phyloP scores from a whole-genome alignment of 2,113 vertebrate genomes.

The Pedionomus torquatus region DNA sequence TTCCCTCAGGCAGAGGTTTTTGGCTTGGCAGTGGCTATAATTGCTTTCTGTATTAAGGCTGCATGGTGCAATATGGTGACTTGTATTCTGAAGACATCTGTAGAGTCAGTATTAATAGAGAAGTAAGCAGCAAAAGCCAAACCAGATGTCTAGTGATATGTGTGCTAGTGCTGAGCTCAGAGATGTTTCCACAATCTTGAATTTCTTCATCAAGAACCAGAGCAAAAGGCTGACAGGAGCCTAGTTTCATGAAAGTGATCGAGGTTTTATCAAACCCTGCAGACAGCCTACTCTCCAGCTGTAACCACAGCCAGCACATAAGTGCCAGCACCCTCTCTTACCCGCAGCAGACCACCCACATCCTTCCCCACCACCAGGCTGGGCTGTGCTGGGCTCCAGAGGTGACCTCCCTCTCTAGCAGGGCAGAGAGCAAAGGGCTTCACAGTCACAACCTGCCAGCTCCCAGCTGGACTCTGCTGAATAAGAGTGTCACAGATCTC shows the following conservation, averaged over 20 bases:
- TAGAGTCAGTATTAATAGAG: neutral
- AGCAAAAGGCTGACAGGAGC: neutral
- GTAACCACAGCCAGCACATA: neutral
- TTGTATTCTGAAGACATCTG: neutral
- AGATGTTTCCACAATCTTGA: neutral
- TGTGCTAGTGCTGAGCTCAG: neutral
- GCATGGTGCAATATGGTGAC: neutral
- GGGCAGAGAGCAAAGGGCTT: neutral
- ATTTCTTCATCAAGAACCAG: neutral
- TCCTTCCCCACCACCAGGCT: neutral
- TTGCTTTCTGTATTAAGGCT: neutral
- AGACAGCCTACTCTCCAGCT: neutral
- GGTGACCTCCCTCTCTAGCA: neutral
- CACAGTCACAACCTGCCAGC: neutral
- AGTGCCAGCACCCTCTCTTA: neutral
- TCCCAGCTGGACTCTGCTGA: slow-evolving; percentile 16
- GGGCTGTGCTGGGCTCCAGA: neutral
- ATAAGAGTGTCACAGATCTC: neutral
- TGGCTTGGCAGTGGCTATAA: neutral
- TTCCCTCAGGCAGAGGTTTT: neutral
- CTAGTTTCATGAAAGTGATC: neutral
- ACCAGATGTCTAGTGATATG: neutral
- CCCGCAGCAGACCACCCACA: neutral
- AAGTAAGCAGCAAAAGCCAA: neutral
- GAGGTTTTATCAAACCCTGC: neutral